Conservation (phyloP, 2,888 invertebrate genomes). For the Chrysolina oricalcia region DNA sequence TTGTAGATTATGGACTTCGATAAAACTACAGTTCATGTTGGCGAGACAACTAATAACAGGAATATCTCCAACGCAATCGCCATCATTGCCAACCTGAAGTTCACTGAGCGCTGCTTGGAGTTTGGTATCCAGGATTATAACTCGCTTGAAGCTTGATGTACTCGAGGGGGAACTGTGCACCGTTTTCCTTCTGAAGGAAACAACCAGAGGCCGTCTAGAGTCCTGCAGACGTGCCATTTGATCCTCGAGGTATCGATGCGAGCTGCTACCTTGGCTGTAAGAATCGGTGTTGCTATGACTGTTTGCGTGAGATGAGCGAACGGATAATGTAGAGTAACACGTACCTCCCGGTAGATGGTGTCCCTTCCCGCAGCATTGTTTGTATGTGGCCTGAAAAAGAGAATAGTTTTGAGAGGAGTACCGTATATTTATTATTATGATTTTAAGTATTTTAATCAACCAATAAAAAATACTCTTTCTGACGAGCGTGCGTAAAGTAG, state of each 20-base stretch:
- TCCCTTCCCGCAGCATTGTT: conserved; percentile 62
- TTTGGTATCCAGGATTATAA: conserved; percentile 48
- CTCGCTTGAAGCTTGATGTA: conserved; percentile 40
- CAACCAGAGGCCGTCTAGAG: conserved; percentile 69
- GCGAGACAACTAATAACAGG: conserved; percentile 32
- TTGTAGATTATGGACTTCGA: conserved; percentile 58
- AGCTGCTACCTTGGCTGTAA: conserved; percentile 65
- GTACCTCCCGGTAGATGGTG: conserved; percentile 62
- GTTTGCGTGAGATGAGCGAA: conserved; percentile 66
- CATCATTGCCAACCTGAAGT: conserved; percentile 30
- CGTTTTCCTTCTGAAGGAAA: conserved; percentile 68
- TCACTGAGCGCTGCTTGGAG: conserved; percentile 59
- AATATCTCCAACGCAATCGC: conserved; percentile 17
- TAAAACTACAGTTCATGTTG: conserved; percentile 50
- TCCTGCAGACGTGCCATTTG: conserved; percentile 68
- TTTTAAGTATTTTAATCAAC: no score
- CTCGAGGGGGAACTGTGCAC: conserved; percentile 6
- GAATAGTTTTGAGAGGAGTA: conserved; percentile 26
- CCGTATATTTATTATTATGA: not conserved
- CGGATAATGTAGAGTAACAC: conserved; percentile 68
- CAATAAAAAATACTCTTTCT: no score
- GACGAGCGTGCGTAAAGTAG: no score
- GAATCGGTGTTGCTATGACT: conserved; percentile 68
- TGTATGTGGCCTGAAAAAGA: conserved; percentile 65
- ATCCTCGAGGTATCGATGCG: conserved; percentile 68